Conservation (phyloP, 92 coral and sea anemone genomes). For the Paragorgia papillata region DNA sequence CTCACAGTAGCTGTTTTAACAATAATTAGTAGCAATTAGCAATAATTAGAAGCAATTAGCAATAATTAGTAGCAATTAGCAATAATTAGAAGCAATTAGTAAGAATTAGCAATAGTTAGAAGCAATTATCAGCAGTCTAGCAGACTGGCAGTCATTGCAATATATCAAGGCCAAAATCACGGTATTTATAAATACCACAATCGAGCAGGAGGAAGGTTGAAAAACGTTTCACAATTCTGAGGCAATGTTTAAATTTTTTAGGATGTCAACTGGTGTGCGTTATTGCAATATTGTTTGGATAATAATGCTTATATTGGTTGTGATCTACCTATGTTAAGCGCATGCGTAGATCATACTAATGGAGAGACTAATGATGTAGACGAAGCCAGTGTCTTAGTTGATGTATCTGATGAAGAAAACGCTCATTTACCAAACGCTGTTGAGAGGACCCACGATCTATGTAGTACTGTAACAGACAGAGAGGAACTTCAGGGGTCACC, state of each 20-base stretch:
- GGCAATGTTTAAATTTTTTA: conserved; percentile 30
- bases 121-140: too few relatives aligned
- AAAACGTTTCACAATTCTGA: too few relatives aligned
- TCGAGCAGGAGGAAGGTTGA: too few relatives aligned
- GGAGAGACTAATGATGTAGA: neutral
- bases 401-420: neutral
- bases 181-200: too few relatives aligned
- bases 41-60: too few relatives aligned
- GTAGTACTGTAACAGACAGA: neutral
- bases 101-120: too few relatives aligned
- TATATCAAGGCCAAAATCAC: too few relatives aligned
- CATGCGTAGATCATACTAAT: conserved; percentile 13
- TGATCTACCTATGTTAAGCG: conserved; percentile 75
- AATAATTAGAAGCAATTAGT: too few relatives aligned
- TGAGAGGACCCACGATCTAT: neutral
- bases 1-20: too few relatives aligned
- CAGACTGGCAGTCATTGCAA: too few relatives aligned
- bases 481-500: neutral
- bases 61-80: too few relatives aligned
- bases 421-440: neutral
- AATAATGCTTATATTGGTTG: conserved; percentile 86
- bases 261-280: conserved; percentile 92
- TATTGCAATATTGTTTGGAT: conserved; percentile 86
- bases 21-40: too few relatives aligned
- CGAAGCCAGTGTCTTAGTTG: neutral